These are phyloP conservation scores for Dysmachus trigonus DNA, from an alignment of 2,888 invertebrate genomes.

Conservation along the genomic window DNA sequence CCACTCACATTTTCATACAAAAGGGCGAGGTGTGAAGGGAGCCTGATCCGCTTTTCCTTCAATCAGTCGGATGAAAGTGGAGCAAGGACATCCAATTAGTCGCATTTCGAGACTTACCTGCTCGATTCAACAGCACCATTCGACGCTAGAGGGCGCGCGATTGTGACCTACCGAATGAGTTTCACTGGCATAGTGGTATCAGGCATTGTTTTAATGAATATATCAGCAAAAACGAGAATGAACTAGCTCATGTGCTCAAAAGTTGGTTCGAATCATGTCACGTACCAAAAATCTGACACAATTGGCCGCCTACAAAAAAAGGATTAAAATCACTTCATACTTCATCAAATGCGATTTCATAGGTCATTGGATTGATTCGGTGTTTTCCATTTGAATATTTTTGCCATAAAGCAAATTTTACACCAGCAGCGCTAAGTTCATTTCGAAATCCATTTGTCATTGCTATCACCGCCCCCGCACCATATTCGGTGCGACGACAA, in stretches of 20 bases:
- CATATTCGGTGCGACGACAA: not conserved
- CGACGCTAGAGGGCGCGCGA: not conserved
- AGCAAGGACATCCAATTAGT: not conserved
- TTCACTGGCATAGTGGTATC: not conserved
- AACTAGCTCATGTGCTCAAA: not conserved
- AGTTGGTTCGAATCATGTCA: not conserved
- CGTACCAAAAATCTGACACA: not conserved
- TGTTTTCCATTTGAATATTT: not conserved
- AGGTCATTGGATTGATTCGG: not conserved
- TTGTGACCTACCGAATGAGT: not conserved
- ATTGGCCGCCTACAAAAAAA: not conserved
- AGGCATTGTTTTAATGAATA: not conserved
- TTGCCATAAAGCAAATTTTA: not conserved
- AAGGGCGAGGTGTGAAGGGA: not conserved
- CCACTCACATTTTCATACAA: not conserved
- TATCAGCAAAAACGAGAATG: not conserved
- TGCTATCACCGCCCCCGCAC: not conserved
- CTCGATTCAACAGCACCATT: not conserved
- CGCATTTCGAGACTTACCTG: not conserved
- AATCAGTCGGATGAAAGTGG: not conserved
- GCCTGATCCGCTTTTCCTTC: not conserved
- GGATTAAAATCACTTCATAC: not conserved
- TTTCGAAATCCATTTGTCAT: conserved; percentile 21
- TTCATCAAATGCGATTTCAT: not conserved
- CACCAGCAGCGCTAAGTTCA: not conserved